Base-by-base conservation (phyloP, 2,888 invertebrate genomes). In the Tricholauxania praeusta region DNA sequence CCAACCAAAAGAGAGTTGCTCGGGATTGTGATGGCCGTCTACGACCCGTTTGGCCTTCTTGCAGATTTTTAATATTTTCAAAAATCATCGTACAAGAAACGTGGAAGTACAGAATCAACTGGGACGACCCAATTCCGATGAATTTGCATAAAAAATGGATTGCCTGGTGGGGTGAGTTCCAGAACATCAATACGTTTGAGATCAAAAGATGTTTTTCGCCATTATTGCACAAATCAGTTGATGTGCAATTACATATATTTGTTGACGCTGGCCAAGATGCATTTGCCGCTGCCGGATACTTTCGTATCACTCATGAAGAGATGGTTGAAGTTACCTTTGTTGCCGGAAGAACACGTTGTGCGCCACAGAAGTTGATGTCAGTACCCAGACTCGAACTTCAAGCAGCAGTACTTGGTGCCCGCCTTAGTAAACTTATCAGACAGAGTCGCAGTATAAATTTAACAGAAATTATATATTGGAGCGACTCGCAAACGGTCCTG, bases 1-100 rank as follows among this genome's bases (percentile, higher is more conserved):
- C 74, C 72, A 52, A 74, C 71, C 14, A 75, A 75, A 48, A 55
- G 75, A 48, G 73, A 75, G 28, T 22, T 72, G 3, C 14, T 75
- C 8, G 64, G 68, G 2, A 64, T 71, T 12, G 68, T 60, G 2
- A 68, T 69, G 69, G 14, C 64, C 1, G 52, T 74, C 5, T 74
- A 57, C 17, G 68, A 69, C 53, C 74, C 72, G 4, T 72, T 48
- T 65, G 72, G 72, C 14, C 14, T 70, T 5, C 49, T 68, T 15
- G 60, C 67, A n/a, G 71, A 74, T 12, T 74, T 39, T 48, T 67
- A 3, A 14, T 67, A 15, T 63, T 39, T 32, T 53, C 53, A 47
- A 72, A 70, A 39, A 53, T 66, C 0, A 39, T 69, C 3, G 55
- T 72, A 3, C 55, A 39, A 7, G 48, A 62, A 15, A 70, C 67